phyloP scores from a whole-genome alignment of 2,797 vertebrate genomes.

The Scyliorhinus canicula region DNA sequence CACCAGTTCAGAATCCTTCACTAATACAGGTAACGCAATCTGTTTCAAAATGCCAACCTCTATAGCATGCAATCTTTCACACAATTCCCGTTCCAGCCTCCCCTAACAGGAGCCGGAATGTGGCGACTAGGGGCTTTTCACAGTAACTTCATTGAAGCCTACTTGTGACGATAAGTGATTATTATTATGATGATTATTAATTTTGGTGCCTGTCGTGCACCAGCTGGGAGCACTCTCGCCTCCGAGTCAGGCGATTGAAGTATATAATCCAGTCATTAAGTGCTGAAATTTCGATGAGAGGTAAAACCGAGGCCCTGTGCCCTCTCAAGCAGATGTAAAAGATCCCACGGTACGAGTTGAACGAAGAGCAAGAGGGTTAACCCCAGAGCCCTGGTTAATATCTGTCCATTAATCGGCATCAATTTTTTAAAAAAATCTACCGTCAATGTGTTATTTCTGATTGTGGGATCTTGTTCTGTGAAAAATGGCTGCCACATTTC shows the following conservation, averaged over 20 bases:
- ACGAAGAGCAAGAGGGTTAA: neutral
- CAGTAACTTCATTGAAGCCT: no score
- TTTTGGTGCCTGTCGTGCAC: no score
- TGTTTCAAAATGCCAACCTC: neutral
- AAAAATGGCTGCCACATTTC: neutral
- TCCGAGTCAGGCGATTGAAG: neutral
- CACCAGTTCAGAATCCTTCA: neutral
- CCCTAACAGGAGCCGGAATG: no score
- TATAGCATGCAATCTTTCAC: neutral
- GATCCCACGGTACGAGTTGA: neutral
- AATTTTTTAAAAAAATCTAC: neutral
- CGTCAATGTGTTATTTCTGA: neutral
- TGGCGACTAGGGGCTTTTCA: no score
- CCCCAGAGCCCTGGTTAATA: neutral
- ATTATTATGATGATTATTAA: no score
- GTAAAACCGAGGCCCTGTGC: neutral
- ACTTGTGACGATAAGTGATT: no score
- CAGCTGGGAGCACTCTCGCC: neutral
- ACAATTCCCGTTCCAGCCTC: no score
- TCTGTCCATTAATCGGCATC: neutral
- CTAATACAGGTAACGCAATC: neutral
- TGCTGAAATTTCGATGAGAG: neutral
- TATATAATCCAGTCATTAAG: neutral
- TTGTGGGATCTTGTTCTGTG: neutral
- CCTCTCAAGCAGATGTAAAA: neutral